phyloP scores from a whole-genome alignment of 2,797 vertebrate species.

The Centroberyx gerrardi region DNA sequence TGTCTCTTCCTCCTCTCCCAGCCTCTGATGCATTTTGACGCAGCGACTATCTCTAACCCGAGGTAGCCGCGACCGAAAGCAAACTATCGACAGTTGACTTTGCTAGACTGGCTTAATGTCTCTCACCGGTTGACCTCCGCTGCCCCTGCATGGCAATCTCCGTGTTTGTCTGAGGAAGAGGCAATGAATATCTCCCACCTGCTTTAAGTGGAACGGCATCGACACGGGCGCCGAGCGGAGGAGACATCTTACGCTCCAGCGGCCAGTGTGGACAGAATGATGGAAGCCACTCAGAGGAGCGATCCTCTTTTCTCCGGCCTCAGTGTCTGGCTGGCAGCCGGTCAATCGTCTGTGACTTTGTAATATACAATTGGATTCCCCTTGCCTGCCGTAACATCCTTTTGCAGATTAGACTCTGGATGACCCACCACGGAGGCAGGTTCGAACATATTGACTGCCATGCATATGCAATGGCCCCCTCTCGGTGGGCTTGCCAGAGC shows the following conservation, averaged over 20 bases:
- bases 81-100: slow-evolving; percentile 45
- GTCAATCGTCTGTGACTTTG: slow-evolving; percentile 73
- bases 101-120: slow-evolving; percentile 45
- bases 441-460: slow-evolving; percentile 70
- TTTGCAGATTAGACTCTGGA: slow-evolving; percentile 70
- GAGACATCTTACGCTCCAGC: slow-evolving; percentile 62
- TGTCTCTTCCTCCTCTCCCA: not conserved
- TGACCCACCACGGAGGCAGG: slow-evolving; percentile 69
- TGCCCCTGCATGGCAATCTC: slow-evolving; percentile 54
- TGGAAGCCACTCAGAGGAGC: slow-evolving; percentile 66
- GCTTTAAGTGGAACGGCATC: slow-evolving; percentile 47
- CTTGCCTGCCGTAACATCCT: slow-evolving; percentile 57
- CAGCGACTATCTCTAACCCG: not conserved
- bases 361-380: slow-evolving; percentile 71
- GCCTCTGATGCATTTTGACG: not conserved
- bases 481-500: slow-evolving; percentile 50
- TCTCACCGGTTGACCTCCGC: slow-evolving; percentile 39
- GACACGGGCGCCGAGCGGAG: slow-evolving; percentile 43
- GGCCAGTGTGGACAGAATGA: slow-evolving; percentile 68
- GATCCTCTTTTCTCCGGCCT: slow-evolving; percentile 56
- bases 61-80: slow-evolving; percentile 13
- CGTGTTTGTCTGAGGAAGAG: slow-evolving; percentile 53
- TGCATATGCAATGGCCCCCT: slow-evolving; percentile 71
- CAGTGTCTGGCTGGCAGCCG: slow-evolving; percentile 63
- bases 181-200: slow-evolving; percentile 62